Evolutionary conservation across 2,797 vertebrate genomes (phyloP).

Genomic region (Phalloptychus januarius): DNA sequence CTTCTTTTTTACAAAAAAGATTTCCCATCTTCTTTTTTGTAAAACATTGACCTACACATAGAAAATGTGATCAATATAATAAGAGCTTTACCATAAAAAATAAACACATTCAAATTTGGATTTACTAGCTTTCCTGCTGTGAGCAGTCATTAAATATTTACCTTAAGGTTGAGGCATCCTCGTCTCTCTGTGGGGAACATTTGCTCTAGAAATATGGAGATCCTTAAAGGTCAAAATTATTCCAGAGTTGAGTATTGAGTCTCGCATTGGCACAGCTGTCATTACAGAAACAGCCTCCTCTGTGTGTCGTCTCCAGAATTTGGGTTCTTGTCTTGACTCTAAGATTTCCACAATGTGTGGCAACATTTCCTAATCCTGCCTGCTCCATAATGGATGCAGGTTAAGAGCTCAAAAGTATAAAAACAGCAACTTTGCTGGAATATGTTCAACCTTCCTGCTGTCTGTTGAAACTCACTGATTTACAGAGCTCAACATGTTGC

Average conservation of each 20-base stretch:
- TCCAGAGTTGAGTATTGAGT: neutral
- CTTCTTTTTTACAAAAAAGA: too few relatives aligned
- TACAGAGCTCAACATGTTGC: neutral
- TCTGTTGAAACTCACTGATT: neutral
- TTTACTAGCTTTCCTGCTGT: neutral
- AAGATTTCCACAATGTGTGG: neutral
- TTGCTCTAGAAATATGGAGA: neutral
- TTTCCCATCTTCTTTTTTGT: neutral
- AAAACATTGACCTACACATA: neutral
- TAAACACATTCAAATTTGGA: neutral
- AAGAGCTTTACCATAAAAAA: neutral
- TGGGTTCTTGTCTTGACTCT: neutral
- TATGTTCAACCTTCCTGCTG: neutral
- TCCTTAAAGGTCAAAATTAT: neutral
- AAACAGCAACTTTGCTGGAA: neutral
- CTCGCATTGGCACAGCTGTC: neutral
- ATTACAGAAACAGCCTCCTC: neutral
- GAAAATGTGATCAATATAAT: neutral
- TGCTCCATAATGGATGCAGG: neutral
- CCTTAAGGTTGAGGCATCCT: neutral
- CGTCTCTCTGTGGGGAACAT: neutral
- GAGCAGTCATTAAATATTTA: neutral
- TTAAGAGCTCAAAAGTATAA: neutral
- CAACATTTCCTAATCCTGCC: neutral
- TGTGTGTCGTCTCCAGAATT: neutral